phyloP scores from a whole-genome alignment of 1,140 invertebrate species.

The Zaprionus kolodkinae region DNA sequence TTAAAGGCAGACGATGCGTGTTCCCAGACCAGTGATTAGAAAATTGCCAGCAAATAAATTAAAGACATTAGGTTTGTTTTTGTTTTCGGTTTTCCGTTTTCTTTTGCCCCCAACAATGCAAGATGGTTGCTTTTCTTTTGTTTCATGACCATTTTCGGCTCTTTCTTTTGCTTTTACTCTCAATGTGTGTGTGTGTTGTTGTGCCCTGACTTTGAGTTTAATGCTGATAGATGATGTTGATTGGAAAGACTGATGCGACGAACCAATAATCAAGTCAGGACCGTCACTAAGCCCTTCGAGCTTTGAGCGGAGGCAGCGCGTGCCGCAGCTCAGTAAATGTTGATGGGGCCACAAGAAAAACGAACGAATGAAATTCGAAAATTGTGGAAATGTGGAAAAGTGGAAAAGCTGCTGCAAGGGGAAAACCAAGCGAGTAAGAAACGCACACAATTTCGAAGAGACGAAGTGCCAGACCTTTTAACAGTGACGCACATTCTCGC shows the following conservation, averaged over 20 bases:
- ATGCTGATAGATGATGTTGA: constrained; percentile 81
- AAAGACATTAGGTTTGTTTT: constrained; percentile 55
- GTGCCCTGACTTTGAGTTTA: constrained; percentile 63
- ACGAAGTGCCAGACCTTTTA: constrained; percentile 51
- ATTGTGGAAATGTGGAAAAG: constrained; percentile 36
- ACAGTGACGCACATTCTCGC: constrained; percentile 46
- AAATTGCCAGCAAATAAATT: constrained; percentile 76
- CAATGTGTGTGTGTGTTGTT: neutral
- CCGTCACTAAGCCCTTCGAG: constrained; percentile 71
- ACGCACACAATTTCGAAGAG: constrained; percentile 41
- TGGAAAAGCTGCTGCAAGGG: constrained; percentile 13
- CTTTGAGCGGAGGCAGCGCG: constrained; percentile 31
- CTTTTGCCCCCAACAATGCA: constrained; percentile 24
- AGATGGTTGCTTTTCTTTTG: constrained; percentile 50
- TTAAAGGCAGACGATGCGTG: constrained; percentile 51
- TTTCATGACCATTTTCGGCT: constrained; percentile 23
- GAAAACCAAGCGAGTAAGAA: constrained; percentile 27
- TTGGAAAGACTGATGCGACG: constrained; percentile 76
- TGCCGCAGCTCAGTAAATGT: constrained; percentile 52
- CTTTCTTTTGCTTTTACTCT: neutral
- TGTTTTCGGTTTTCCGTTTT: constrained; percentile 27
- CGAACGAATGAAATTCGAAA: constrained; percentile 48
- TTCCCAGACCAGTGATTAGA: constrained; percentile 62
- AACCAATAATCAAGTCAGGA: constrained; percentile 75
- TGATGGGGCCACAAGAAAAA: constrained; percentile 30